Evolutionary conservation across 2,888 invertebrate genomes (phyloP).

Genomic region (Troglohyphantes excavatus): DNA sequence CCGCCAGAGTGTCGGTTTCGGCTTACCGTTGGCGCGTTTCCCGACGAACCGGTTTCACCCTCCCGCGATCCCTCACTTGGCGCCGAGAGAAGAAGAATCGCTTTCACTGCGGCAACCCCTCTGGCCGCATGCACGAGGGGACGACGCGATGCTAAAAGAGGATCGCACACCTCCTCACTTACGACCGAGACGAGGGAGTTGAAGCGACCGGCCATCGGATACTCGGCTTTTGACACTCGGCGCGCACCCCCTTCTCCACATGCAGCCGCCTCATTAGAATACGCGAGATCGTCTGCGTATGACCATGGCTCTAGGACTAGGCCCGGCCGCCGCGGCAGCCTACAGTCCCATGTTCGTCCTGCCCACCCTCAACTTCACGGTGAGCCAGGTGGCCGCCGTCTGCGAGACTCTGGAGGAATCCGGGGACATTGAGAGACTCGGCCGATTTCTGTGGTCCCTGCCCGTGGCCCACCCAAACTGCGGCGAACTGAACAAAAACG

Average conservation of each 20-base stretch:
- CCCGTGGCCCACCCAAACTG: conserved; percentile 93
- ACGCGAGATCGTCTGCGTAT: background rate
- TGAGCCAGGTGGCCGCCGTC: conserved; percentile 92
- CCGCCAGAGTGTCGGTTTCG: background rate
- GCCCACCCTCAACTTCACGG: conserved; percentile 92
- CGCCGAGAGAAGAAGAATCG: conserved; percentile 45
- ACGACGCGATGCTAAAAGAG: conserved; percentile 73
- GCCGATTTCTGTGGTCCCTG: conserved; percentile 93
- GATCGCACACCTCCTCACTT: conserved; percentile 79
- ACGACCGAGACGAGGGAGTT: conserved; percentile 77
- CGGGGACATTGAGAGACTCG: conserved; percentile 93
- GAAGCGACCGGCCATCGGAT: conserved; percentile 65
- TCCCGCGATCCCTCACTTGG: conserved; percentile 41
- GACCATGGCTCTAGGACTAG: conserved; percentile 74
- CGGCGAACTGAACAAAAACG: conserved; percentile 91
- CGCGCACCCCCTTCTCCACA: background rate
- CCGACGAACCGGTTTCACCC: conserved; percentile 14
- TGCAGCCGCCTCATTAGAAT: background rate
- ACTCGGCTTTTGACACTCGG: conserved; percentile 24
- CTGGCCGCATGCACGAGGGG: conserved; percentile 51
- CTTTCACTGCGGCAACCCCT: conserved; percentile 74
- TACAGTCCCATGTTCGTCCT: conserved; percentile 92
- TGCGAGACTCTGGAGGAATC: conserved; percentile 98
- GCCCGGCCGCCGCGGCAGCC: conserved; percentile 82
- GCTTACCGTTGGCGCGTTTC: conserved; percentile 31